phyloP scores from a whole-genome alignment of 2,797 vertebrate genomes.

The Platalea minor region DNA sequence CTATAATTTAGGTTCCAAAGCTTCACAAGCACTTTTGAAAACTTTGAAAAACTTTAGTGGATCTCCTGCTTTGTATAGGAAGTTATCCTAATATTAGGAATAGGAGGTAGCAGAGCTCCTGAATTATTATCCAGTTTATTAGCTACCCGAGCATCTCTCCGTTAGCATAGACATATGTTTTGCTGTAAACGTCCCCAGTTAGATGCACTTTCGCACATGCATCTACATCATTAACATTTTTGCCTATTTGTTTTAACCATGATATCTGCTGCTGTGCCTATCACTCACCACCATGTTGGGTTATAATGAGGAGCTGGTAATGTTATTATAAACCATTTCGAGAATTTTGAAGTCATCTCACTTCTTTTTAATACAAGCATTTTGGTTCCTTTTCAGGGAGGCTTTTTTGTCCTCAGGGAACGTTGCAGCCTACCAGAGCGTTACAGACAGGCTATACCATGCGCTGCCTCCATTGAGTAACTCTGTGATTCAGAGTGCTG shows the following conservation, averaged over 20 bases:
- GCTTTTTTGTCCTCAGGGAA: conserved; percentile 75
- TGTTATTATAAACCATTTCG: not conserved
- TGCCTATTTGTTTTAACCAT: not conserved
- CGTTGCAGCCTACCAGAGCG: conserved; percentile 66
- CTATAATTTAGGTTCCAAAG: not conserved
- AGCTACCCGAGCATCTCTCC: not conserved
- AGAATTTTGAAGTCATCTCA: not conserved
- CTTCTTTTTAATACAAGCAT: not conserved
- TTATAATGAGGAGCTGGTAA: not conserved
- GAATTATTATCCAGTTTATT: not conserved
- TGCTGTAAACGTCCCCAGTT: not conserved
- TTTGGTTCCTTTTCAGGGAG: conserved; percentile 56
- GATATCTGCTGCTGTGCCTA: not conserved
- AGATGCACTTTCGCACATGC: not conserved
- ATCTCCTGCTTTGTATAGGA: not conserved
- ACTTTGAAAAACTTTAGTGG: not conserved
- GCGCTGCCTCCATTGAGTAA: conserved; percentile 70
- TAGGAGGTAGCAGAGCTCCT: not conserved
- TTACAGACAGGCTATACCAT: conserved; percentile 71
- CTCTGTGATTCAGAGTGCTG: conserved; percentile 34
- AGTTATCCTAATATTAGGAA: not conserved
- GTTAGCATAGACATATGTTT: not conserved
- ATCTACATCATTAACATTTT: not conserved
- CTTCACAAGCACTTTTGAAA: not conserved
- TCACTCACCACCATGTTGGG: too few relatives aligned